Base-by-base conservation (phyloP, 2,888 invertebrate genomes). In the Aphodius granarius region DNA sequence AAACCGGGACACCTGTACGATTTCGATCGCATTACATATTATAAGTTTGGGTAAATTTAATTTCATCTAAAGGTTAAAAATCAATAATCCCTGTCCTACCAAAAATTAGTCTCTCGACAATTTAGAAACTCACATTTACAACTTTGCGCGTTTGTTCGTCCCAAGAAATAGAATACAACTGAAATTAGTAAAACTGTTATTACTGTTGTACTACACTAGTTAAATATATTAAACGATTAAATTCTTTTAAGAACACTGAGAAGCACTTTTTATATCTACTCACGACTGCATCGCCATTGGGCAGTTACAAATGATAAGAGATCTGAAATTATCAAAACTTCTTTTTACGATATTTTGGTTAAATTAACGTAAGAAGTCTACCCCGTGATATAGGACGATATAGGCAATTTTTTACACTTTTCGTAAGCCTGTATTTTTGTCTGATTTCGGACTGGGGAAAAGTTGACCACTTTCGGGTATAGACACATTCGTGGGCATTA, bases 261-360 rank as follows among this genome's bases (percentile, higher is more conserved):
- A 68, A 68, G 68, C 68, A 19, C 13, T 20, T n/a, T 6, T 68
- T 68, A 20, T 21, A 21, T 68, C 81, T 83, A 84, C 84, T 84
- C 83, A 84, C 84, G 84, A 80, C 83, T 83, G 82, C 84, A 84
- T 78, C 81, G 81, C 84, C 84, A 84, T 78, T 82, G 81, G 76
- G 82, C 78, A 81, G 80, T 80, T 82, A 82, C 83, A 79, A 82
- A 82, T 81, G 81, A 81, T 80, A 83, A 78, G 79, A 83, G 81
- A 83, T 80, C 72, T 72, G 72, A 72, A 72, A 72, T 20, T 2
- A 65, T 65, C 65, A 18, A 65, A 3, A 65, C 19, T 65, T 65
- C n/a, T 3, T 5, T 65, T 65, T 15, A 43, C 5, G n/a, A 65
- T 6, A 15, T 65, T 65, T 1, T 0, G 1, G 16, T 65, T 65